Percentiles rank a stretch among this genome's conserved stretches.
phyloP scores from a whole-genome alignment of 2,888 invertebrate species.

The Portevinia maculata region DNA sequence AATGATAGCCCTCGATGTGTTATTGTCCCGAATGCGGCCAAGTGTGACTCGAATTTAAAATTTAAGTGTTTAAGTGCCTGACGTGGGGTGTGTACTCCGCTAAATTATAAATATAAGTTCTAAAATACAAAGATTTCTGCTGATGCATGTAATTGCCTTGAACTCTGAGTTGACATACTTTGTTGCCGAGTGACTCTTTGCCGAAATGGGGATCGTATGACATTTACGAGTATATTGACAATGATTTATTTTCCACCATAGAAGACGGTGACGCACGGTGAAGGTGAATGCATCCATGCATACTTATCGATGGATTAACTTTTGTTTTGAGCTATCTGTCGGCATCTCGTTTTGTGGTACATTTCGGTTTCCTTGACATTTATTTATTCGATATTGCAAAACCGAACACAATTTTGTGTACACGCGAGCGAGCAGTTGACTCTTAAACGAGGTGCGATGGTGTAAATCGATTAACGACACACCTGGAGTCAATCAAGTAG shows the following conservation, averaged over 20 bases:
- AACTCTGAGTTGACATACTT: conserved; percentile 5
- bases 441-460: conserved; percentile 39
- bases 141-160: conserved; percentile 35
- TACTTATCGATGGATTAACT: conserved; percentile 32
- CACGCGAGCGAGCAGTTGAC: conserved; percentile 21
- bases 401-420: conserved; percentile 21
- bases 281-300: conserved; percentile 50
- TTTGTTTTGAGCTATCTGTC: not conserved
- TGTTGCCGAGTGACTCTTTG: conserved; percentile 2
- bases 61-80: conserved; percentile 3
- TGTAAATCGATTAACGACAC: conserved; percentile 36
- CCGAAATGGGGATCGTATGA: conserved; percentile 2
- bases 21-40: conserved; percentile 45
- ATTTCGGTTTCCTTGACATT: conserved; percentile 66
- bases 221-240: conserved; percentile 2
- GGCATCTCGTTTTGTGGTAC: not conserved
- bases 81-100: conserved; percentile 32
- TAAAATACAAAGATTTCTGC: not conserved
- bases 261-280: not conserved
- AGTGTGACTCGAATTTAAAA: conserved; percentile 14
- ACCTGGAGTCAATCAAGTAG: conserved; percentile 14
- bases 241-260: conserved; percentile 38
- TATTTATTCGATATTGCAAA: conserved; percentile 56
- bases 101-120: too few species aligned
- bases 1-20: conserved; percentile 21